Base-by-base conservation (phyloP, 2,113 vertebrate genomes). In the Cyprinodon tularosa region DNA sequence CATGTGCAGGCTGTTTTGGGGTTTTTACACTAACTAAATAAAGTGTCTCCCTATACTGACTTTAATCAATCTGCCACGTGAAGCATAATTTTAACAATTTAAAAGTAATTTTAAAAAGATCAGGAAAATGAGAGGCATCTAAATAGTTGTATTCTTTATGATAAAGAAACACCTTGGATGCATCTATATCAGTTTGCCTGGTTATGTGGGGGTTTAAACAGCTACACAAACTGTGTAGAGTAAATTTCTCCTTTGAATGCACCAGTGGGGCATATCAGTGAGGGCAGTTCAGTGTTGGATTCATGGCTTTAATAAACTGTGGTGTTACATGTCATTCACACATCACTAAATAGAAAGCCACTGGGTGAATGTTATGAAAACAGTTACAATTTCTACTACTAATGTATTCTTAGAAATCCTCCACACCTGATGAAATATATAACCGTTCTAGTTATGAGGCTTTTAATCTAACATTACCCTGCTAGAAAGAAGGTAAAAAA, bases 281-380 rank as follows among this genome's bases (percentile, higher is more conserved):
- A 82, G 69, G 40, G 10, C 45, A 13, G 14, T 42, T 70, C 45
- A 62, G 59, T 0, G 9, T 62, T 40, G 73, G 76, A 89, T 80
- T 82, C 72, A 68, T 57, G 42, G 15, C 59, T 82, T 87, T 74
- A 87, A 84, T 80, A 80, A 76, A 15, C 60, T 8, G 62, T 8
- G 29, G 53, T 22, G 74, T 39, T 44, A 47, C 36, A 63, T 70
- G 74, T 61, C 1, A 29, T 42, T 4, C 20, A 47, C 29, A 38
- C 0, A 60, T 38, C 2, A 0, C 12, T 17, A 42, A 2, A 42
- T 2, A 42, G 13, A 13, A 29, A 66, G 50, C 47, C 7, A 22
- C 42, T 45, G 13, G 36, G 39, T n/a, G 17, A 61, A 44, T 8
- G 36, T 12, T 48, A 42, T 17, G 13, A 42, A 50, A 62, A 50